Conservation (phyloP, 2,113 vertebrate species). For the Burhinus oedicnemus region DNA sequence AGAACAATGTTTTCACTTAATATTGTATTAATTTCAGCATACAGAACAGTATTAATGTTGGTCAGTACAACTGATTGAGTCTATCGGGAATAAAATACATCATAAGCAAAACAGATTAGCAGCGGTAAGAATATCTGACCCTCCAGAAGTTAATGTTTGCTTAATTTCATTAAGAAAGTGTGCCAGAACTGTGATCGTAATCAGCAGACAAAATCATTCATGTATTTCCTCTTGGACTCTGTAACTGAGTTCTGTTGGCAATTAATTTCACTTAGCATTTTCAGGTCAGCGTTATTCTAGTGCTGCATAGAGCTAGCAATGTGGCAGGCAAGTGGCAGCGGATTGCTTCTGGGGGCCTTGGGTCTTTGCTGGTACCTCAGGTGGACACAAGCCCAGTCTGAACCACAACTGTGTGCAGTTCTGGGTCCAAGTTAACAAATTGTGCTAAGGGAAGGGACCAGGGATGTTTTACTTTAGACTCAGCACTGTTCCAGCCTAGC, state of each 20-base stretch:
- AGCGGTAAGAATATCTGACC: background rate
- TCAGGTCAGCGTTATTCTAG: rapidly evolving
- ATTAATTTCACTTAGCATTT: background rate
- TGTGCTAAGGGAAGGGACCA: background rate
- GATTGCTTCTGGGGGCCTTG: background rate
- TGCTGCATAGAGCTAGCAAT: rapidly evolving
- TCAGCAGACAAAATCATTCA: background rate
- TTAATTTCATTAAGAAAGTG: background rate
- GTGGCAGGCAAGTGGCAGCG: background rate
- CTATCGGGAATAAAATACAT: background rate
- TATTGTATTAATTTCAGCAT: background rate
- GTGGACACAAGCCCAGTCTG: background rate
- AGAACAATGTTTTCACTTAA: background rate
- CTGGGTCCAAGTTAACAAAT: background rate
- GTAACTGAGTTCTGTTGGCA: background rate
- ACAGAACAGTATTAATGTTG: background rate
- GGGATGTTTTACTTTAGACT: background rate
- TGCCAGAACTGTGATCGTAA: background rate
- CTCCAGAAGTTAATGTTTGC: background rate
- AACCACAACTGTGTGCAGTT: background rate
- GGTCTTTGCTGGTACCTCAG: background rate
- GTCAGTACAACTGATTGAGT: background rate
- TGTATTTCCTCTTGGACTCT: background rate
- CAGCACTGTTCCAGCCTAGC: background rate
- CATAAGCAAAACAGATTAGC: background rate